Base-by-base conservation (phyloP, 2,113 vertebrate genomes). In the Pogona vitticeps region DNA sequence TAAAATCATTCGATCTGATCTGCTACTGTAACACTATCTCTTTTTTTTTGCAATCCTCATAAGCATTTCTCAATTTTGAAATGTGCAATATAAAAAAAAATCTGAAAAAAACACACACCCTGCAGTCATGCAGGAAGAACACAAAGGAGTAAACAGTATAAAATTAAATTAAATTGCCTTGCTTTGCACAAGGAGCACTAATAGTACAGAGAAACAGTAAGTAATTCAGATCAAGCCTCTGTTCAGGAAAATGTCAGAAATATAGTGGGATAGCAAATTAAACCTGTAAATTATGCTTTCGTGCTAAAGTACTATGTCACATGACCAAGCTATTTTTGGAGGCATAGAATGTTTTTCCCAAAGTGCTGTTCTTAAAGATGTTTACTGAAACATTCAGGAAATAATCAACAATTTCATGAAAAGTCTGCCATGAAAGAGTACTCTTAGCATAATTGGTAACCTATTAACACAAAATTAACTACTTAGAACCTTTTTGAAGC, bases 221-320 rank as follows among this genome's bases (percentile, higher is more conserved):
- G 91, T 89, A 87, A 95, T 88, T 95, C 86, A 91, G 90, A 88
- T 18, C 0, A 2, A 91, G 75, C 4, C 86, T 40, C 92, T 85
- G 87, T 68, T 63, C 75, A 92, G 84, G 75, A 86, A 90, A 89
- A 93, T 90, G 90, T 92, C 88, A 94, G 93, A 92, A 95, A 82
- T 76, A 88, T 9, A 90, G 88, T 18, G 86, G 78, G 89, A 82
- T 56, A 94, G 90, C 88, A 95, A 94, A 96, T 94, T 88, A 95
- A 96, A 94, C 88, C 89, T 93, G 90, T 70, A 94, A 93, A 94
- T 92, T 93, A 88, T 91, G 78, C 85, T 94, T 94, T 90, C 88
- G 80, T 95, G 90, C 67, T 91, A 33, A 93, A 94, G 91, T 85
- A 90, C 2, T 83, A 91, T 85, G 71, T 90, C 91, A 94, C 4